Evolutionary conservation across 92 coral and sea anemone genomes (phyloP).

Genomic region (Phenganax marumi): DNA sequence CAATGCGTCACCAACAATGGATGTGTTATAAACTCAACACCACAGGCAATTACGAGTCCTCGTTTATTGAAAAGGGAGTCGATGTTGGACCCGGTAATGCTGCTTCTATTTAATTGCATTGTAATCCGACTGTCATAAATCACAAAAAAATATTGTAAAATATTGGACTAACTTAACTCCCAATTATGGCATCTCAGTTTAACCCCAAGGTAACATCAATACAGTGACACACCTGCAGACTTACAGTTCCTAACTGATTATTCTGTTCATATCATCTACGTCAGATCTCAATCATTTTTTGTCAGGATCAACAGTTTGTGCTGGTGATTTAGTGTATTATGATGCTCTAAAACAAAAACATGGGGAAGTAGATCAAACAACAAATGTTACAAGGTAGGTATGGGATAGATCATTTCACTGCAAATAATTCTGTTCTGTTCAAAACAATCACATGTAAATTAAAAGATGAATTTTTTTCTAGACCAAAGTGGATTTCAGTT

Average conservation of each 20-base stretch:
- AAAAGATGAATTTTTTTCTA: constrained; percentile 6
- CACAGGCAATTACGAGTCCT: constrained; percentile 25
- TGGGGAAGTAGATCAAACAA: constrained; percentile 28
- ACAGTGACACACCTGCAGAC: no score
- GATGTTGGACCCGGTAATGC: constrained; percentile 61
- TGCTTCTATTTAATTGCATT: not conserved
- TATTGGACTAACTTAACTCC: no score
- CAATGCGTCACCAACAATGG: constrained; percentile 53
- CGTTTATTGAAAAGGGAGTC: constrained; percentile 49
- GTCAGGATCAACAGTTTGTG: constrained; percentile 40
- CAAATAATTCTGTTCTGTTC: not conserved
- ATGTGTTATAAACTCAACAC: constrained; percentile 53
- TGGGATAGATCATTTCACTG: not conserved
- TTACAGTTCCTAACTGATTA: no score
- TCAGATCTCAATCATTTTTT: not conserved
- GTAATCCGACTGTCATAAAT: not conserved
- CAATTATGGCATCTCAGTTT: no score
- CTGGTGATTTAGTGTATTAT: constrained; percentile 45
- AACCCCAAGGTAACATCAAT: no score
- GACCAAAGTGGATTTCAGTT: constrained; percentile 59
- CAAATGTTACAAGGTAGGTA: constrained; percentile 24
- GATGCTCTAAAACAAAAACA: constrained; percentile 33
- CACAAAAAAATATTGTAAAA: not conserved
- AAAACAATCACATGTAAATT: not conserved
- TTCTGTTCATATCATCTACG: not conserved